phyloP scores from a whole-genome alignment of 1,140 invertebrate species.

The Ooceraea biroi region DNA sequence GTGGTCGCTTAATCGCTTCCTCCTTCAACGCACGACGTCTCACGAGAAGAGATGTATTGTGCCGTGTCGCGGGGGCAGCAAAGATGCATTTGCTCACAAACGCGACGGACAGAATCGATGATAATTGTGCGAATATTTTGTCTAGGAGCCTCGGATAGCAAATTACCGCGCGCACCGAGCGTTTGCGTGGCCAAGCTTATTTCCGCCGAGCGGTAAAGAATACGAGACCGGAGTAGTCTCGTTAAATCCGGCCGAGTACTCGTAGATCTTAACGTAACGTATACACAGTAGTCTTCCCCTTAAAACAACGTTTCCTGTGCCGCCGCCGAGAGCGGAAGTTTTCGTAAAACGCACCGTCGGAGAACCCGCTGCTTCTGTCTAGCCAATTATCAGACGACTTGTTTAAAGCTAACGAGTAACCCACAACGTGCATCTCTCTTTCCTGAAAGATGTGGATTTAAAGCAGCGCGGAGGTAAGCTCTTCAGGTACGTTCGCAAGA shows the following conservation, averaged over 20 bases:
- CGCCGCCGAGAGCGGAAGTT: slow-evolving; percentile 38
- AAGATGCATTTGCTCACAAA: not conserved
- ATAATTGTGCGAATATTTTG: slow-evolving; percentile 53
- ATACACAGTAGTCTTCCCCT: slow-evolving; percentile 7
- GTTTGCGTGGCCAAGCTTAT: slow-evolving; percentile 69
- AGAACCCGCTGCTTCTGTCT: slow-evolving; percentile 1
- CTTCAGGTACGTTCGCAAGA: not conserved
- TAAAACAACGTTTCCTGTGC: slow-evolving; percentile 43
- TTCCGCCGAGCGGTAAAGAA: slow-evolving; percentile 68
- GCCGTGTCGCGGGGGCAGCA: not conserved
- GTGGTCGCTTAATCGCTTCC: not conserved
- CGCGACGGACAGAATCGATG: not conserved
- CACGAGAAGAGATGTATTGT: not conserved
- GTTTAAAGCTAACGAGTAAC: slow-evolving; percentile 1
- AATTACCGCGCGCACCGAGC: slow-evolving; percentile 17
- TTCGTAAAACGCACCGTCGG: slow-evolving; percentile 26
- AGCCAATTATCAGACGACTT: not conserved
- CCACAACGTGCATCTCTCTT: not conserved
- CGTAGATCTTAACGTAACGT: slow-evolving; percentile 47
- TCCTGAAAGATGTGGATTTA: not conserved
- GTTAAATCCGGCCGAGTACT: slow-evolving; percentile 54
- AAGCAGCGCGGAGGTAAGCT: no score
- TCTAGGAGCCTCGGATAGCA: slow-evolving; percentile 28
- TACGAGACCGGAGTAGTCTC: slow-evolving; percentile 47
- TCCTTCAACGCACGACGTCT: not conserved